Conservation (phyloP, 2,113 vertebrate genomes). For the Clinocottus analis region DNA sequence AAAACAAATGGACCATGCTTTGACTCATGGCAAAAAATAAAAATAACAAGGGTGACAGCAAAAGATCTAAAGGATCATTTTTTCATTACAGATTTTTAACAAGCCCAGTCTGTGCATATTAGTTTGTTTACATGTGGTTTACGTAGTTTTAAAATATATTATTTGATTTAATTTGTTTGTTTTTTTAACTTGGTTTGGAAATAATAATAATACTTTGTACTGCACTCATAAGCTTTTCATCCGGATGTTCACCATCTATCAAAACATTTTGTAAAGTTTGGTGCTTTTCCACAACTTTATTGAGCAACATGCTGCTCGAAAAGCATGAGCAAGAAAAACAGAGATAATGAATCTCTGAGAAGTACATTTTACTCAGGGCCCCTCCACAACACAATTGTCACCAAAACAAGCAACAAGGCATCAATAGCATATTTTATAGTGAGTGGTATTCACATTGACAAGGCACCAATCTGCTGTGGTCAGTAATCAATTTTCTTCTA, state of each 20-base stretch:
- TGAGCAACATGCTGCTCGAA: not conserved
- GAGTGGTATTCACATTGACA: too few relatives aligned
- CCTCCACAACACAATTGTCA: not conserved
- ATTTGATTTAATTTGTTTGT: not conserved
- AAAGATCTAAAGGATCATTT: not conserved
- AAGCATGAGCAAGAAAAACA: not conserved
- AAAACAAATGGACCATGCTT: not conserved
- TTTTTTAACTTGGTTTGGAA: not conserved
- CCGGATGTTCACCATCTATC: not conserved
- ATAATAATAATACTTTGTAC: not conserved
- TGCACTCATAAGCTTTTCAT: not conserved
- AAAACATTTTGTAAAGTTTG: not conserved
- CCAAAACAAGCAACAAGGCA: not conserved
- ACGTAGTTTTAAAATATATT: not conserved
- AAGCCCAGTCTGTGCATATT: not conserved
- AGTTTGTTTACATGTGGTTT: not conserved
- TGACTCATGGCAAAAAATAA: not conserved
- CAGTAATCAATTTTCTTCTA: too few relatives aligned
- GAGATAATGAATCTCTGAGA: not conserved
- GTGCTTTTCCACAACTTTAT: not conserved
- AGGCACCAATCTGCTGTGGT: too few relatives aligned
- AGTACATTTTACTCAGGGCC: not conserved
- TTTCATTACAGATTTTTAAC: not conserved
- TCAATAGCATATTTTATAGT: too few relatives aligned
- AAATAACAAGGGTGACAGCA: not conserved